Percentiles rank a stretch among this genome's conserved stretches.
These are phyloP conservation scores for Xiphorhynchus erythropygius DNA, from an alignment of 2,797 vertebrate genomes.

Conservation along the genomic window DNA sequence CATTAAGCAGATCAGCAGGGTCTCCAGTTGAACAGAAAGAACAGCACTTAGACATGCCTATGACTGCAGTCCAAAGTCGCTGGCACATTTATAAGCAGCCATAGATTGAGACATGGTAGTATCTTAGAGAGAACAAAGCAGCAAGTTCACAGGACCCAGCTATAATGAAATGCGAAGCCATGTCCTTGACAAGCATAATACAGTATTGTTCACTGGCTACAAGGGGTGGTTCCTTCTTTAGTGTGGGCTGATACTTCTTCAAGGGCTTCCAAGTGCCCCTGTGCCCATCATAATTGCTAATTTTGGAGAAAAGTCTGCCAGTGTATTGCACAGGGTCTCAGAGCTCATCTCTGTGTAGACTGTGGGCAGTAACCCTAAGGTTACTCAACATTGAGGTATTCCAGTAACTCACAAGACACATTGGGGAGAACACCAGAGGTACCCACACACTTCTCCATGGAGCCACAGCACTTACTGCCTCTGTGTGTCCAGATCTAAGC, in stretches of 20 bases:
- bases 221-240: not conserved
- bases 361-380: accelerated
- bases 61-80: not conserved
- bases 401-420: not conserved
- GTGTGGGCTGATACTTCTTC: not conserved
- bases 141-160: not conserved
- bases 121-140: not conserved
- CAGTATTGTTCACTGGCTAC: not conserved
- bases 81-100: not conserved
- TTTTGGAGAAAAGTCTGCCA: not conserved
- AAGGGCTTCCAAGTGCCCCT: not conserved
- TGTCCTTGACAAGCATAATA: not conserved
- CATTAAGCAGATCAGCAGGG: not conserved
- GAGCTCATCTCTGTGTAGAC: not conserved
- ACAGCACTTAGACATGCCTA: not conserved
- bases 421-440: not conserved
- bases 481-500: not conserved
- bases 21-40: not conserved
- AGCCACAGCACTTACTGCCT: not conserved
- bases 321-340: not conserved
- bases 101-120: not conserved
- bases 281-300: accelerated
- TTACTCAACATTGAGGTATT: not conserved
- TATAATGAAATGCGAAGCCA: not conserved
- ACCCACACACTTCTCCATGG: not conserved